phyloP scores from a whole-genome alignment of 1,140 invertebrate genomes.

The Calliphora vicina region DNA sequence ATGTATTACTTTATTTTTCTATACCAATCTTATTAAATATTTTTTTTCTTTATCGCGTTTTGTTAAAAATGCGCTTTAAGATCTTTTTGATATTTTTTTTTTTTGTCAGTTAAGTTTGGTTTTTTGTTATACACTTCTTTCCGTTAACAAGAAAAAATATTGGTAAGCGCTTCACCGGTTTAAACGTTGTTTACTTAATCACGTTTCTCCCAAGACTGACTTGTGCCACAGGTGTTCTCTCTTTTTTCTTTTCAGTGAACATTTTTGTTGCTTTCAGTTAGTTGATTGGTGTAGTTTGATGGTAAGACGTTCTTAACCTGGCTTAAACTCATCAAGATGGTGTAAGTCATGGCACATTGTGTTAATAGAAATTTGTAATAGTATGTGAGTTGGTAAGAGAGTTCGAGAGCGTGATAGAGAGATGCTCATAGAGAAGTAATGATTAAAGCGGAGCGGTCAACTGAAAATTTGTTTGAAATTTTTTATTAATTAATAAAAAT shows the following conservation, averaged over 20 bases:
- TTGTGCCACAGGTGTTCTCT: constrained; percentile 20
- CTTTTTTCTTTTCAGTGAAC: background rate
- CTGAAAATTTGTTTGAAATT: no score
- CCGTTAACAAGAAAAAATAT: background rate
- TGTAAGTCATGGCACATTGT: constrained; percentile 21
- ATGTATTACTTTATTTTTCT: background rate
- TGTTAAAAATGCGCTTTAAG: constrained; percentile 11
- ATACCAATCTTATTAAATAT: background rate
- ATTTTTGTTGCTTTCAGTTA: background rate
- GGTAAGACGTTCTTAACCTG: constrained; percentile 28
- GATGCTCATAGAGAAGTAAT: no score
- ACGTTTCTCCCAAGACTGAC: constrained; percentile 22
- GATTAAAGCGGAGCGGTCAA: no score
- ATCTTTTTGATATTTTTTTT: background rate
- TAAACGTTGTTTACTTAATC: constrained; percentile 15
- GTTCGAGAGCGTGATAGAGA: no score
- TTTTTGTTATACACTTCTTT: constrained; percentile 27
- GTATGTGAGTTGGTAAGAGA: background rate
- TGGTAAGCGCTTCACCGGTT: background rate
- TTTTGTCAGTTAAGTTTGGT: background rate
- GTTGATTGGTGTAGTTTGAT: constrained; percentile 4
- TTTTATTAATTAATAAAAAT: no score
- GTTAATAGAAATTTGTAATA: background rate
- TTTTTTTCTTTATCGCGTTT: background rate
- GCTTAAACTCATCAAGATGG: constrained; percentile 26